These are phyloP conservation scores for Geotrypetes seraphini DNA, from an alignment of 2,797 vertebrate genomes.

Conservation along the genomic window DNA sequence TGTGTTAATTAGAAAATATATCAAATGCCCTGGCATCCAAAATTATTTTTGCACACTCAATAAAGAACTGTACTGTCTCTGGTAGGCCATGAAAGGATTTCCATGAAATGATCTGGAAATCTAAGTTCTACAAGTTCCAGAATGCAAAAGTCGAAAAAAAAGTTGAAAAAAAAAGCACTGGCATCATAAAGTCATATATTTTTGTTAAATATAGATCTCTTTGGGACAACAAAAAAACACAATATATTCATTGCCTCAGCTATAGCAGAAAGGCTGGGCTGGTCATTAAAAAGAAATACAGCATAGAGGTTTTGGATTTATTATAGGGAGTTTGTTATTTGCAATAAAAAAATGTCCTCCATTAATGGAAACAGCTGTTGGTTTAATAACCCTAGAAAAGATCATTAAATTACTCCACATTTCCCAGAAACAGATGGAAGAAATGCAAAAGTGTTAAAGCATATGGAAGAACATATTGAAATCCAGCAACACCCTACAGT, in stretches of 20 bases:
- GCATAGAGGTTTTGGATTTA: slow-evolving; percentile 33
- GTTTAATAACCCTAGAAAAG: slow-evolving; percentile 64
- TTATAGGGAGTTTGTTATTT: slow-evolving; percentile 23
- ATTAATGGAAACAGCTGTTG: slow-evolving; percentile 67
- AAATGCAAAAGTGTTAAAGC: slow-evolving; percentile 40
- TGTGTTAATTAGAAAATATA: slow-evolving; percentile 14
- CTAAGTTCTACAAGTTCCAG: too few relatives aligned
- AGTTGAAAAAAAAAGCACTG: slow-evolving; percentile 18
- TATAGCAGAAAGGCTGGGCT: slow-evolving; percentile 25
- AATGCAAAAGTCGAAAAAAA: too few relatives aligned
- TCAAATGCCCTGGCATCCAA: slow-evolving; percentile 6
- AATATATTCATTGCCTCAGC: slow-evolving; percentile 16
- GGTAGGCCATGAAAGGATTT: too few relatives aligned
- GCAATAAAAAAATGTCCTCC: slow-evolving; percentile 51
- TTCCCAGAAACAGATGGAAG: slow-evolving; percentile 60
- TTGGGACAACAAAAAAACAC: too few relatives aligned
- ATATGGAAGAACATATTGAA: slow-evolving; percentile 53
- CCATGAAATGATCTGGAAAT: too few relatives aligned
- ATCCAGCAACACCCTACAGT: slow-evolving; percentile 17
- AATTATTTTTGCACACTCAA: too few relatives aligned
- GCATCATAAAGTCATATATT: slow-evolving; percentile 4
- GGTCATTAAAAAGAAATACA: slow-evolving; percentile 30
- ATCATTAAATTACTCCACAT: slow-evolving; percentile 52
- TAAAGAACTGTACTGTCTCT: too few relatives aligned
- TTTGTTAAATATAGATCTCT: neutral